Base-by-base conservation (phyloP, 2,888 invertebrate genomes). In the Epinotia ramella region DNA sequence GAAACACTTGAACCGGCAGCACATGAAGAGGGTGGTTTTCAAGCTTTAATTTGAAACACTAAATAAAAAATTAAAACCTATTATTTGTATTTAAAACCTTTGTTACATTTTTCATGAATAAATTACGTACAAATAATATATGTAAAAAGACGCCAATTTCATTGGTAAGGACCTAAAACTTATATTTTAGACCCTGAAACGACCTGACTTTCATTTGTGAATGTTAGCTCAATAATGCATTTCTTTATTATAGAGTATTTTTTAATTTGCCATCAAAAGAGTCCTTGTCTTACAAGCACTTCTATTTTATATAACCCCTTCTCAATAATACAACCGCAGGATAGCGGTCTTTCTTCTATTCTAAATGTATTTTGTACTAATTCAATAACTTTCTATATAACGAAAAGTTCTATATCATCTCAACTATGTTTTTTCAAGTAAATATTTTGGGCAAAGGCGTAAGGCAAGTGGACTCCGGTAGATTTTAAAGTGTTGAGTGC, bases 171-270 rank as follows among this genome's bases (percentile, higher is more conserved):
- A n/a, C n/a, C n/a, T n/a, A n/a, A n/a, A n/a, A n/a, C 44, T 7
- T 24, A 49, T 49, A 49, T 46, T 13, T 46, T 16, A 16, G 16
- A 11, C 13, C 2, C 46, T 13, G 13, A 11, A 3, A 49, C 16
- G 65, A 24, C 65, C 65, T 33, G 66, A 56, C 56, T 18, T 18
- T 57, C 13, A 3, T 33, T 24, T 57, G 33, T n/a, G 24, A 57
- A 20, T 28, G 53, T 49, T 64, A 74, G 69, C 64, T 74, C 59
- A 64, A 74, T 28, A 49, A 12, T 65, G 70, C 64, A 73, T 74
- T 74, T 69, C 46, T 53, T 57, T 44, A 44, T 24, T 69, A 53
- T 65, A 68, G 46, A 4, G 53, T 73, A 73, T 46, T 46, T 64
- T 40, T 57, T 64, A 59, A 64, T 49, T 46, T 64, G 59, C 57